Evolutionary conservation across 2,888 invertebrate genomes (phyloP).

Genomic region (Dexiosoma caninum): DNA sequence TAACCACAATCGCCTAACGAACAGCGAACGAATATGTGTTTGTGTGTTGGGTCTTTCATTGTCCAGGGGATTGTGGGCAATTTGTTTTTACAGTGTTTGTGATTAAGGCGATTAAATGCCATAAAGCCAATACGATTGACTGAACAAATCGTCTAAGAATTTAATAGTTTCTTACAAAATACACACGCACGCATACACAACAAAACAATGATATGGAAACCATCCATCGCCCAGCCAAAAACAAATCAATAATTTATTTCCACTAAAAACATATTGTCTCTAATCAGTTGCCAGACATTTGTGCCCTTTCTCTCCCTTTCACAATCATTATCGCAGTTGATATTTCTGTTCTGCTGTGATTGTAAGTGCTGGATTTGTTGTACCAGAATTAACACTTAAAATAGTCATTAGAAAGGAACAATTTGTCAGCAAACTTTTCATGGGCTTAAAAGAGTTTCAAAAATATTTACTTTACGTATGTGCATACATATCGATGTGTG

Average conservation of each 20-base stretch:
- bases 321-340: constrained; percentile 3
- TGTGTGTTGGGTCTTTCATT: constrained; percentile 17
- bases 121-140: constrained; percentile 68
- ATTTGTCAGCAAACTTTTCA: constrained; percentile 41
- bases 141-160: constrained; percentile 64
- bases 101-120: constrained; percentile 75
- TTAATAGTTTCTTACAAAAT: constrained; percentile 49
- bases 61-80: constrained; percentile 62
- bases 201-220: constrained; percentile 46
- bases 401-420: constrained; percentile 44
- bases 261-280: constrained; percentile 41
- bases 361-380: constrained; percentile 35
- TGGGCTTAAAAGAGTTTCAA: not conserved
- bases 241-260: constrained; percentile 47
- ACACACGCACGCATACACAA: too few relatives aligned
- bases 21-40: not conserved
- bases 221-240: constrained; percentile 4
- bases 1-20: too few relatives aligned
- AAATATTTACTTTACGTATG: not conserved
- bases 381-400: constrained; percentile 53
- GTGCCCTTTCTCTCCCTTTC: not conserved
- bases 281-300: not conserved
- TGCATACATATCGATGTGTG: not conserved
- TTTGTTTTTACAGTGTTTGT: constrained; percentile 74
- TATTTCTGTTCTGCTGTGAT: not conserved